Evolutionary conservation across 2,797 vertebrate species (phyloP).

Genomic region (Acrossocheilus wenchowensis): DNA sequence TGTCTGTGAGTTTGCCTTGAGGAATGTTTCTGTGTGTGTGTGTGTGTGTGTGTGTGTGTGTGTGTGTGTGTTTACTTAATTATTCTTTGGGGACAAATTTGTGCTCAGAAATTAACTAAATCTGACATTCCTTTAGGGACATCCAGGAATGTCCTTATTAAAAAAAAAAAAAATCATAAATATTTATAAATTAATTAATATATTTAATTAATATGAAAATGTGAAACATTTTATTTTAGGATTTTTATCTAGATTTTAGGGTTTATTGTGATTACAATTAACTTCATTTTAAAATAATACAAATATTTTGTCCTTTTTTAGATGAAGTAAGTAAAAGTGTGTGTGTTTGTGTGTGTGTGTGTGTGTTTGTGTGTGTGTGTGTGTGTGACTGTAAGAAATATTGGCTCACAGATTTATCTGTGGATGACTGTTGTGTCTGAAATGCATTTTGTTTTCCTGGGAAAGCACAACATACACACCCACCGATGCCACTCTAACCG

Average conservation of each 20-base stretch:
- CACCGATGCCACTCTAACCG: conserved; percentile 55
- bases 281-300: neutral
- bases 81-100: conserved; percentile 7
- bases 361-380: conserved; percentile 5
- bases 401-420: conserved; percentile 57
- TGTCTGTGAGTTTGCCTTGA: conserved; percentile 7
- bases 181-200: neutral
- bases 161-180: neutral
- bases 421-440: conserved; percentile 60
- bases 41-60: neutral
- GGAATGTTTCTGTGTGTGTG: neutral
- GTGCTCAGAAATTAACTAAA: neutral
- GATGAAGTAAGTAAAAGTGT: neutral
- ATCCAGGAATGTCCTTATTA: neutral
- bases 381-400: conserved; percentile 41
- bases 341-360: conserved; percentile 9
- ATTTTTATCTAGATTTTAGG: neutral
- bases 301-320: neutral
- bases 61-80: neutral
- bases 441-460: conserved; percentile 52
- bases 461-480: neutral
- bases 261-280: neutral
- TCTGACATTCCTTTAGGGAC: neutral
- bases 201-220: neutral
- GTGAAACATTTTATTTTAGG: neutral